A percentile compares a stretch with the other conserved stretches of the same genome.
Evolutionary conservation across 1,140 invertebrate genomes (phyloP).

Genomic region (Chionoecetes opilio): DNA sequence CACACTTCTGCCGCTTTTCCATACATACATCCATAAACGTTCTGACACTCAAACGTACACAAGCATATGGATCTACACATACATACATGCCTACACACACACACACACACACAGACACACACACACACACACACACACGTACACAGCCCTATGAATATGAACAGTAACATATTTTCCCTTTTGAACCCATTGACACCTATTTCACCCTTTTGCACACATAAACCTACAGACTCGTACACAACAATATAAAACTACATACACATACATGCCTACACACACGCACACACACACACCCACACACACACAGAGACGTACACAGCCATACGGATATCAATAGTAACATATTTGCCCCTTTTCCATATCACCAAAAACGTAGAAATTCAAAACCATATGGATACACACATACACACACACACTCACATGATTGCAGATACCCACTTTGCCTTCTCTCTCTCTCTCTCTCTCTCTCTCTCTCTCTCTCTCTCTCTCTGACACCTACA

Average conservation of each 20-base stretch:
- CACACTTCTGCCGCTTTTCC: neutral
- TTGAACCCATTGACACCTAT: too few species aligned
- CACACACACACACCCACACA: neutral
- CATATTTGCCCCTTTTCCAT: too few species aligned
- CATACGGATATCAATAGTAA: too few species aligned
- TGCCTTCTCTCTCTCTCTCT: too few species aligned
- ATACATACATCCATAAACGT: neutral
- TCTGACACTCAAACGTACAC: neutral
- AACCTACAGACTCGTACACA: neutral
- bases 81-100: neutral
- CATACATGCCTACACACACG: neutral
- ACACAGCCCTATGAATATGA: too few species aligned
- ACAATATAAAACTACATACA: neutral
- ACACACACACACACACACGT: neutral
- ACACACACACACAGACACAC: constrained; percentile 21
- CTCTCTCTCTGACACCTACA: too few species aligned
- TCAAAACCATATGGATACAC: constrained; percentile 14
- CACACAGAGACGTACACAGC: neutral
- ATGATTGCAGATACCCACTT: neutral
- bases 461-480: too few species aligned
- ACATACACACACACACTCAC: constrained; percentile 17
- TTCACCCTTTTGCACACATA: neutral
- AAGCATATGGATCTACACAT: neutral
- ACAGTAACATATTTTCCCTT: too few species aligned
- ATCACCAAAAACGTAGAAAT: too few species aligned